Evolutionary conservation across 2,113 vertebrate genomes (phyloP).

Genomic region (Eulemur macaco): DNA sequence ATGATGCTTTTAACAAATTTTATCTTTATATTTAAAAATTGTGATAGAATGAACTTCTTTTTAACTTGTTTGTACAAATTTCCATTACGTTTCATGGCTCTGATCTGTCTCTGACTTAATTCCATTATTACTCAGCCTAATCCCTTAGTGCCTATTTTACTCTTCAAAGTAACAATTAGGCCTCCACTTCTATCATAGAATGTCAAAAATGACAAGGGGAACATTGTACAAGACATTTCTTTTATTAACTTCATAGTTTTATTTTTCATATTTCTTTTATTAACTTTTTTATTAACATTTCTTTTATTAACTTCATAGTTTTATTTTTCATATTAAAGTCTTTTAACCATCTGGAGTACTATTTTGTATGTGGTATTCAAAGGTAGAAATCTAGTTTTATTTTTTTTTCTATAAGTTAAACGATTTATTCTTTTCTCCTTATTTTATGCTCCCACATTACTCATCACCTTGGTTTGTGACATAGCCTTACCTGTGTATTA

Average conservation of each 20-base stretch:
- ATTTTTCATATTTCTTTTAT: not conserved
- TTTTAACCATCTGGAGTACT: not conserved
- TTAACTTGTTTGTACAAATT: not conserved
- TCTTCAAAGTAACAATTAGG: not conserved
- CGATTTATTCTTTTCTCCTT: not conserved
- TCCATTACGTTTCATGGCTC: not conserved
- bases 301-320: not conserved
- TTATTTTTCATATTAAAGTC: not conserved
- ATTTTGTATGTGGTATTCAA: not conserved
- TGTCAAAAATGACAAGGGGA: constrained; percentile 20
- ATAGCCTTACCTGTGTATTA: not conserved
- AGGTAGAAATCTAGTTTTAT: not conserved
- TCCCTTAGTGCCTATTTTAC: not conserved
- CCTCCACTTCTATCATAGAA: not conserved
- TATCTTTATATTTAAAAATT: not conserved
- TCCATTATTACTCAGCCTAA: not conserved
- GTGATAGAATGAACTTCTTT: not conserved
- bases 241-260: not conserved
- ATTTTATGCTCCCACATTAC: not conserved
- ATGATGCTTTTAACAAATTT: not conserved
- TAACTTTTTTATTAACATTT: not conserved
- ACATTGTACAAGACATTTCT: not conserved
- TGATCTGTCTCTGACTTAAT: not conserved
- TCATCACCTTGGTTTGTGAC: not conserved
- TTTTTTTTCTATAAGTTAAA: not conserved